Conservation (phyloP, 2,888 invertebrate species). For the Liodrosophila aerea region DNA sequence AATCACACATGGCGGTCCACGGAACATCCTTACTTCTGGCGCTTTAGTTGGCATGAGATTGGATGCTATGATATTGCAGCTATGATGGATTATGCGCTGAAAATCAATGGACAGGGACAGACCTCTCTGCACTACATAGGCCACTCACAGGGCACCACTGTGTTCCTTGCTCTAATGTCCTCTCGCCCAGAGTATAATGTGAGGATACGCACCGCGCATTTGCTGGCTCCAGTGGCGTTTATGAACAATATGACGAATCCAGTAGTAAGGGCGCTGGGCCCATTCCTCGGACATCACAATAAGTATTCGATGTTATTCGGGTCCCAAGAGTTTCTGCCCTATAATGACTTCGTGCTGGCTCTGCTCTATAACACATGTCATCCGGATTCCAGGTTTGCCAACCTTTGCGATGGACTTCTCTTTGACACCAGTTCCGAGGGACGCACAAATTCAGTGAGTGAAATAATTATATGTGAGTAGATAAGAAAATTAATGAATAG, state of each 20-base stretch:
- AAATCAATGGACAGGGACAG: constrained; percentile 55
- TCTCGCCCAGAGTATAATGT: constrained; percentile 70
- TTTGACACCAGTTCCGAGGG: not conserved
- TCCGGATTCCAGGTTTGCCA: constrained; percentile 25
- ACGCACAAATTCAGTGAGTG: not conserved
- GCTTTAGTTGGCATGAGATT: constrained; percentile 92
- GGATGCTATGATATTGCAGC: constrained; percentile 84
- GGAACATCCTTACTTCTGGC: constrained; percentile 58
- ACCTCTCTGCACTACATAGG: constrained; percentile 75
- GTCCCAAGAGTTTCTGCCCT: constrained; percentile 86
- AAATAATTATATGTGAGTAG: too few species aligned
- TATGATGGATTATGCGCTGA: constrained; percentile 69
- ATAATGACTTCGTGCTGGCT: constrained; percentile 82
- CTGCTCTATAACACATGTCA: constrained; percentile 83
- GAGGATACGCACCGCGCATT: constrained; percentile 74
- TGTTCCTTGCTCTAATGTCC: constrained; percentile 69
- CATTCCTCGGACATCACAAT: constrained; percentile 63
- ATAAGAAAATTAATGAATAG: too few species aligned
- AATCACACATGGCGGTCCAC: constrained; percentile 39
- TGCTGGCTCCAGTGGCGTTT: constrained; percentile 75
- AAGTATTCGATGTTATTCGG: constrained; percentile 47
- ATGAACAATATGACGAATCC: constrained; percentile 84
- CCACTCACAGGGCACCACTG: constrained; percentile 79
- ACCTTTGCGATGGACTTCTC: not conserved
- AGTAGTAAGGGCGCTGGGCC: constrained; percentile 80